phyloP scores from a whole-genome alignment of 2,113 vertebrate species.

The Amphiprion percula region DNA sequence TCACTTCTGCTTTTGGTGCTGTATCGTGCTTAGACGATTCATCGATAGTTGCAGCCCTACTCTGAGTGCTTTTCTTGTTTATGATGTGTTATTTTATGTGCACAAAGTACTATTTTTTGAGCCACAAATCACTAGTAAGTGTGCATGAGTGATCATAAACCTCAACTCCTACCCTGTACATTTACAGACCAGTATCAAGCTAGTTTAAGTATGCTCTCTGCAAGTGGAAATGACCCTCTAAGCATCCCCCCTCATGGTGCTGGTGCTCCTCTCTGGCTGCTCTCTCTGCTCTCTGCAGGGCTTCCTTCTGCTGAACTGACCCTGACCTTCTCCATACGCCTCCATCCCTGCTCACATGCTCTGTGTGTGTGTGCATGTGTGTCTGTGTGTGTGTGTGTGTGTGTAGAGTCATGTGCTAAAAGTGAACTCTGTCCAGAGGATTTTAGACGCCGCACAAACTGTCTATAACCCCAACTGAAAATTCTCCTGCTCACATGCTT shows the following conservation, averaged over 20 bases:
- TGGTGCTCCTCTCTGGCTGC: neutral
- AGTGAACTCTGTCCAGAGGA: slow-evolving; percentile 15
- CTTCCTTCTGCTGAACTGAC: slow-evolving; percentile 24
- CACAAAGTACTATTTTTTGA: no score
- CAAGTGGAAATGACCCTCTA: neutral
- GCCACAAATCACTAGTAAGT: no score
- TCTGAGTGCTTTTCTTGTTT: neutral
- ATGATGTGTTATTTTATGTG: no score
- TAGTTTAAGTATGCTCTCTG: no score
- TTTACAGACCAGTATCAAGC: no score
- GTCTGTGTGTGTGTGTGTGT: neutral
- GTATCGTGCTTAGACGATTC: no score
- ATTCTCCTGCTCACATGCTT: slow-evolving; percentile 26
- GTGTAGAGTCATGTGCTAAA: neutral
- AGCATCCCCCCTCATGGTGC: neutral
- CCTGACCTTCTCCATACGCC: slow-evolving; percentile 17
- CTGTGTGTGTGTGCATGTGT: neutral
- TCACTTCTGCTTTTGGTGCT: no score
- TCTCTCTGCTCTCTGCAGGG: slow-evolving; percentile 3
- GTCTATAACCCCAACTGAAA: neutral
- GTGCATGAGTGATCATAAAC: no score
- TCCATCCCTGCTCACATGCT: slow-evolving; percentile 20
- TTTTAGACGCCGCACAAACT: no score
- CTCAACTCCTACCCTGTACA: no score
- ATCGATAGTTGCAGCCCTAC: no score